Conservation (phyloP, 2,113 vertebrate species). For the Mugil cephalus region DNA sequence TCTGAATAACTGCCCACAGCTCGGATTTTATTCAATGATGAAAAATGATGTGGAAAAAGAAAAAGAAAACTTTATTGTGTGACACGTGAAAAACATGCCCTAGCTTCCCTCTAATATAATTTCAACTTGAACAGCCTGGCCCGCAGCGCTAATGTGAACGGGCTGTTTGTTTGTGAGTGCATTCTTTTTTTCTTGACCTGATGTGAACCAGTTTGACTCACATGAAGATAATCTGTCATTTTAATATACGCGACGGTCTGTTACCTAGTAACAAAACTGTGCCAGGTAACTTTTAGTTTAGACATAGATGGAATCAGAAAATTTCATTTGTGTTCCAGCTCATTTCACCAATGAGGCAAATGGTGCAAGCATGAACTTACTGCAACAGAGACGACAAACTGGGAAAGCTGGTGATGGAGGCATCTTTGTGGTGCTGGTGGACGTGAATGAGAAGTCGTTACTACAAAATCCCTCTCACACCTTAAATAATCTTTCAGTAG, state of each 20-base stretch:
- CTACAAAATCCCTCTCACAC: too few species aligned
- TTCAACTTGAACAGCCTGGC: background rate
- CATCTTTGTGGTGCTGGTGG: too few species aligned
- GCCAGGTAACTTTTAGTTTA: too few species aligned
- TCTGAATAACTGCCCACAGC: background rate
- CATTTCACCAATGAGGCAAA: too few species aligned
- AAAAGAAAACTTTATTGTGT: background rate
- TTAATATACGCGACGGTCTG: background rate
- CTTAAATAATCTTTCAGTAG: too few species aligned
- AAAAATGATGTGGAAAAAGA: background rate
- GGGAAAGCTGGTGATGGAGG: too few species aligned
- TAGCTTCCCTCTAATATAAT: background rate
- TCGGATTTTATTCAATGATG: background rate
- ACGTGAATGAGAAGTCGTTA: too few species aligned
- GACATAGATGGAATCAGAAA: too few species aligned
- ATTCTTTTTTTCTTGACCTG: background rate
- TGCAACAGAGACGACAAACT: too few species aligned
- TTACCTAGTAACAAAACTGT: background rate
- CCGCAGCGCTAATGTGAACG: background rate
- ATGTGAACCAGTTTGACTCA: slow-evolving; percentile 1
- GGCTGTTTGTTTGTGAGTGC: background rate
- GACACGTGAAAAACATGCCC: slow-evolving; percentile 9
- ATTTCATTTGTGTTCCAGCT: too few species aligned
- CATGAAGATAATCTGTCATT: background rate
- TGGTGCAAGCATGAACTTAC: too few species aligned